Percentiles rank a stretch among this genome's conserved stretches.
Conservation (phyloP, 2,888 invertebrate genomes). For the Papilio gigon region DNA sequence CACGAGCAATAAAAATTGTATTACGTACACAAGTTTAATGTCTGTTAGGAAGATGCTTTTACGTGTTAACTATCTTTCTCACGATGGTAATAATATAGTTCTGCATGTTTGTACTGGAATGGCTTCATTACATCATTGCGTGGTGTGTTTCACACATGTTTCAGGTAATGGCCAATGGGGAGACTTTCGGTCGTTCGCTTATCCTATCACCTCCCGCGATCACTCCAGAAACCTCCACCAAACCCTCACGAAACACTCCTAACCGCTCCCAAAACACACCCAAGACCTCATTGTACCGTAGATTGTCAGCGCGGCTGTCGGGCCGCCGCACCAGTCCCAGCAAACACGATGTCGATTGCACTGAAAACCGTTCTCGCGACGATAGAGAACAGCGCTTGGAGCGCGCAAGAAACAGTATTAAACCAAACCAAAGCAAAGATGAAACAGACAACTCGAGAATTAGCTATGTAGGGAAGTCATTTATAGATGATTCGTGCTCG, state of each 20-base stretch:
- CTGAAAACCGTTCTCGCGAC: slow-evolving; percentile 52
- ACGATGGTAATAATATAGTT: slow-evolving; percentile 57
- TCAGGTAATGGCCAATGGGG: slow-evolving; percentile 87
- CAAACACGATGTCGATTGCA: slow-evolving; percentile 51
- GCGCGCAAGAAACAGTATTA: slow-evolving; percentile 64
- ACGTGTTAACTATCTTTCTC: slow-evolving; percentile 50
- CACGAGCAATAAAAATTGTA: slow-evolving; percentile 34
- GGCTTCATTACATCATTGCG: slow-evolving; percentile 83
- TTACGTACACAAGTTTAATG: slow-evolving; percentile 31
- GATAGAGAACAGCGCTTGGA: slow-evolving; percentile 66
- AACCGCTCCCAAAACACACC: slow-evolving; percentile 75
- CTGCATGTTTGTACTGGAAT: slow-evolving; percentile 81
- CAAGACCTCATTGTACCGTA: slow-evolving; percentile 76
- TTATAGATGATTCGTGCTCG: slow-evolving; percentile 60
- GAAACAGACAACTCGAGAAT: slow-evolving; percentile 62
- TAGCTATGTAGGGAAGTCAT: slow-evolving; percentile 67
- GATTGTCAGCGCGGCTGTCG: slow-evolving; percentile 76
- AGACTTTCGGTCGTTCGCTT: slow-evolving; percentile 85
- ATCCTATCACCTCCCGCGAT: slow-evolving; percentile 78
- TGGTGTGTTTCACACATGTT: slow-evolving; percentile 84
- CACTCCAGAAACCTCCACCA: slow-evolving; percentile 66
- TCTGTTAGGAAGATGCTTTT: slow-evolving; percentile 38
- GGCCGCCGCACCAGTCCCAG: slow-evolving; percentile 64
- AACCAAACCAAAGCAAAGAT: slow-evolving; percentile 62
- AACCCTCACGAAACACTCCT: slow-evolving; percentile 68